phyloP scores from a whole-genome alignment of 2,113 vertebrate genomes.

The Thymallus thymallus region DNA sequence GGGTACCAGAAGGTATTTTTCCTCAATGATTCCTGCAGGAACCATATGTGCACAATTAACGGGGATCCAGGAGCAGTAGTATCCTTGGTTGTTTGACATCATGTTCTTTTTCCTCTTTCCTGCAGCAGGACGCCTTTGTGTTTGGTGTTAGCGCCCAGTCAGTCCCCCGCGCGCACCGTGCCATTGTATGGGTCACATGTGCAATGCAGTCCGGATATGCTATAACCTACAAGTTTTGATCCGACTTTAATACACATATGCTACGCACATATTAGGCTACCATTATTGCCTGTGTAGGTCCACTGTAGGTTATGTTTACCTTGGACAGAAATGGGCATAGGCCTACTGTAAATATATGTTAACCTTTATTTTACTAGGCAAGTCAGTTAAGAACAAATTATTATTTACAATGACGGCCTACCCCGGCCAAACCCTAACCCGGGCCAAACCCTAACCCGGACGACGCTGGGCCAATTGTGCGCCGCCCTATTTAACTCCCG shows the following conservation, averaged over 20 bases:
- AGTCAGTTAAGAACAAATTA: no score
- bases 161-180: background rate
- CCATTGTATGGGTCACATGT: background rate
- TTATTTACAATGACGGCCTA: no score
- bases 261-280: no score
- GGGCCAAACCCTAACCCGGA: no score
- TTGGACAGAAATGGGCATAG: no score
- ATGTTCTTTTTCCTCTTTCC: constrained; percentile 37
- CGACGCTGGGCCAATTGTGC: no score
- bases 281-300: no score
- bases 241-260: background rate
- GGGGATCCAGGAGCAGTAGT: constrained; percentile 29
- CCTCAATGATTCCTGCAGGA: constrained; percentile 63
- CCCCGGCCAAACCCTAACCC: no score
- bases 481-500: no score
- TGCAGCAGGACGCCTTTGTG: constrained; percentile 26
- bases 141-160: background rate
- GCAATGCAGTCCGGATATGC: background rate
- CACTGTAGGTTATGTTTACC: no score
- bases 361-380: no score
- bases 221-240: constrained; percentile 6
- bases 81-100: constrained; percentile 42
- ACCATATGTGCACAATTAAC: constrained; percentile 63
- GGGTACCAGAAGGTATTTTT: constrained; percentile 63
- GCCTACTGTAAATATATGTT: no score